Conservation (phyloP, 2,797 vertebrate species). For the Coranthus polyacanthus region DNA sequence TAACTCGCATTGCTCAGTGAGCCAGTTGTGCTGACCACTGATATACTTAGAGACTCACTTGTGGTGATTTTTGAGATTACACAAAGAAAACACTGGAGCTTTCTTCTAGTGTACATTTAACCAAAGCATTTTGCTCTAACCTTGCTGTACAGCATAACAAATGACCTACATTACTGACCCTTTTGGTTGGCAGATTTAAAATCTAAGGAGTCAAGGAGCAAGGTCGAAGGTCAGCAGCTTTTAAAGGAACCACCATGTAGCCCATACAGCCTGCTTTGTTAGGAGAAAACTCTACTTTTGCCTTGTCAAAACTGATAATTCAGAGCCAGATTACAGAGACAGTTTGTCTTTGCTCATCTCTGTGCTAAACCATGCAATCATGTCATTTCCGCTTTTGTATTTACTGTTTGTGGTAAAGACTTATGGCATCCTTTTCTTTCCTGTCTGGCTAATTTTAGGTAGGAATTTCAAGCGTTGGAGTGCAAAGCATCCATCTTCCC, state of each 20-base stretch:
- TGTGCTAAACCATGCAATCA: conserved; percentile 54
- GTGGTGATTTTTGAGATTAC: conserved; percentile 70
- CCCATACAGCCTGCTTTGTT: conserved; percentile 14
- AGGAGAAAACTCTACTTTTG: conserved; percentile 3
- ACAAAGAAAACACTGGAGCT: conserved; percentile 57
- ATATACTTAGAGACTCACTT: conserved; percentile 78
- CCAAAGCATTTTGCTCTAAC: conserved; percentile 1
- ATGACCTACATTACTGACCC: conserved; percentile 33
- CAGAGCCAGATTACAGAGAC: conserved; percentile 22
- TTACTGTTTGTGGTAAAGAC: conserved; percentile 55
- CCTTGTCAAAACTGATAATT: conserved; percentile 16
- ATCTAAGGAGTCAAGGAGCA: conserved; percentile 45
- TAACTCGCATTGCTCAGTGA: conserved; percentile 77
- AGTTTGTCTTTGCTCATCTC: conserved; percentile 50
- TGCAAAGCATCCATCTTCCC: conserved; percentile 72
- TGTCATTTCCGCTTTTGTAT: conserved; percentile 60
- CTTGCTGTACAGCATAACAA: not conserved
- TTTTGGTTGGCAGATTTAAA: conserved; percentile 29
- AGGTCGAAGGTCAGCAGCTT: conserved; percentile 53
- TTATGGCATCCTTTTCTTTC: conserved; percentile 69
- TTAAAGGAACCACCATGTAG: conserved; percentile 39
- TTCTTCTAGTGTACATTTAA: conserved; percentile 44
- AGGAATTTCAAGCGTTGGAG: conserved; percentile 76
- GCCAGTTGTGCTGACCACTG: conserved; percentile 74
- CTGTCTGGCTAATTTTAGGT: conserved; percentile 80